Evolutionary conservation across 2,888 invertebrate species (phyloP).

Genomic region (Eupithecia tripunctaria): DNA sequence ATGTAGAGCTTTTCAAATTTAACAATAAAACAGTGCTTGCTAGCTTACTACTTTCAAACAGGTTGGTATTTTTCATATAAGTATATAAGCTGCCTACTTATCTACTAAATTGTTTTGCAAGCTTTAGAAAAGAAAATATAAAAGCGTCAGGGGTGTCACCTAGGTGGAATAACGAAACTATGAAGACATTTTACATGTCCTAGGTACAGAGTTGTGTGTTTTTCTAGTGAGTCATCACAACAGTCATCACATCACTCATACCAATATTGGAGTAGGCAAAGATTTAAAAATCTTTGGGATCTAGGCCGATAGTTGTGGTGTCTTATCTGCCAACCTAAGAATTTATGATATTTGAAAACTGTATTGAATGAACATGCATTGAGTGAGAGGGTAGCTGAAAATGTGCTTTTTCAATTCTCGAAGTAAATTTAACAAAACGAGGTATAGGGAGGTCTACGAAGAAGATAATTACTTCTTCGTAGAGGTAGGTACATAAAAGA

Average conservation of each 20-base stretch:
- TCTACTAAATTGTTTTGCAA: background rate
- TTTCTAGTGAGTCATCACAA: background rate
- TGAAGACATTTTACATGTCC: background rate
- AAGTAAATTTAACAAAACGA: background rate
- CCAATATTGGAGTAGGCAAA: background rate
- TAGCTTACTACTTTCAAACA: background rate
- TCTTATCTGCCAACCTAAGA: background rate
- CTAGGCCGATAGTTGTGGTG: background rate
- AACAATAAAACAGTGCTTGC: background rate
- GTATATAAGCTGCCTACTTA: no score
- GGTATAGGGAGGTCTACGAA: no score
- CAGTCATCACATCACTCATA: background rate
- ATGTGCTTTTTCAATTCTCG: background rate
- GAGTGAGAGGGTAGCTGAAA: background rate
- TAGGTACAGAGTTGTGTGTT: background rate
- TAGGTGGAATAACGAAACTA: background rate
- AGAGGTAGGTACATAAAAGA: background rate
- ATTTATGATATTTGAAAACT: background rate
- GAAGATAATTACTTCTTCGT: no score
- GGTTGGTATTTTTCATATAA: background rate
- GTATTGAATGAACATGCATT: background rate
- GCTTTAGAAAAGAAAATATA: background rate
- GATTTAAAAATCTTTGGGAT: no score
- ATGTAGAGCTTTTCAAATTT: slow-evolving; percentile 2
- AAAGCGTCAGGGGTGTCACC: background rate